Conservation (phyloP, 2,888 invertebrate species). For the Halictus quadricinctus region DNA sequence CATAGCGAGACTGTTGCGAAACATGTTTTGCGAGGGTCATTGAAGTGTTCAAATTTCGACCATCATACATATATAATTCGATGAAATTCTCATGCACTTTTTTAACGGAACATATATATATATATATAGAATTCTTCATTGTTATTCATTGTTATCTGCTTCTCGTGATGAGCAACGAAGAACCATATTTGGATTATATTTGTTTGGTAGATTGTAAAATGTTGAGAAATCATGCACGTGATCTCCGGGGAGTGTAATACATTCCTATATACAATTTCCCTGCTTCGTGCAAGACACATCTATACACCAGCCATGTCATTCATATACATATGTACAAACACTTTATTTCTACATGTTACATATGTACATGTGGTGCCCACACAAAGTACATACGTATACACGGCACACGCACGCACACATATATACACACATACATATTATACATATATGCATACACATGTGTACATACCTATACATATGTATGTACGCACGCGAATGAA, state of each 20-base stretch:
- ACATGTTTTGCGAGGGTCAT: background rate
- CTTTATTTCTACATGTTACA: constrained; percentile 4
- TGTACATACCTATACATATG: constrained; percentile 28
- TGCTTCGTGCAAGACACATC: constrained; percentile 29
- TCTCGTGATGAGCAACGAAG: constrained; percentile 34
- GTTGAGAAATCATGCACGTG: constrained; percentile 36
- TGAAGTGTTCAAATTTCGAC: background rate
- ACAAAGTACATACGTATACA: background rate
- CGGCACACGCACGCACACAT: background rate
- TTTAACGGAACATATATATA: background rate
- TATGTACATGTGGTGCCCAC: constrained; percentile 7
- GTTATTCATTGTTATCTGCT: background rate
- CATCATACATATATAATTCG: background rate
- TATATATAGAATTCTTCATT: background rate
- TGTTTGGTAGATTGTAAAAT: background rate
- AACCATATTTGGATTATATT: constrained; percentile 12
- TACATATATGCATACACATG: constrained; percentile 8
- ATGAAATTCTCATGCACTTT: constrained; percentile 1
- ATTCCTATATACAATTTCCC: constrained; percentile 19
- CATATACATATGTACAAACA: background rate
- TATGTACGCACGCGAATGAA: constrained; percentile 42
- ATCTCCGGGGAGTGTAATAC: constrained; percentile 39
- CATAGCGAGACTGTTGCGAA: background rate
- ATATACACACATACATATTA: background rate
- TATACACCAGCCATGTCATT: constrained; percentile 14